Conservation (phyloP, 2,113 vertebrate species). For the Gobio gobio region DNA sequence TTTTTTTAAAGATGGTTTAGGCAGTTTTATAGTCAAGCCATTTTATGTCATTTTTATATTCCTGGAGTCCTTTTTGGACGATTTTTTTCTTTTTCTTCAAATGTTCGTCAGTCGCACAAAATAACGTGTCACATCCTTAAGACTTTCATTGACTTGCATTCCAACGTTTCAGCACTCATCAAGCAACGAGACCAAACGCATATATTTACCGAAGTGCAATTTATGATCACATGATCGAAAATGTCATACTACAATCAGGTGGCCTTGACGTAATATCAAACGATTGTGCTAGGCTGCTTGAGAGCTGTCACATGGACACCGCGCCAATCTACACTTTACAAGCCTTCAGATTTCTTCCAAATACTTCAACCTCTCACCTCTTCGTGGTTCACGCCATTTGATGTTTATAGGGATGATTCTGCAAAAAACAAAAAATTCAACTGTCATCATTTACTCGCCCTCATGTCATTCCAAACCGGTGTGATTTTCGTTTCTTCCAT, state of each 20-base stretch:
- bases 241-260: background rate
- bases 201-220: slow-evolving; percentile 22
- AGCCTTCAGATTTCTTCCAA: slow-evolving; percentile 2
- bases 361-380: slow-evolving; percentile 14
- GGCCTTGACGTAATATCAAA: background rate
- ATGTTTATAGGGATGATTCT: background rate
- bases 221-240: background rate
- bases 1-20: background rate
- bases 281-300: background rate
- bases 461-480: background rate
- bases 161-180: slow-evolving; percentile 6
- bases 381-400: background rate
- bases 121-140: background rate
- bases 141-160: background rate
- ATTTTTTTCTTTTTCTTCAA: too few relatives aligned
- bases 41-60: slow-evolving; percentile 33
- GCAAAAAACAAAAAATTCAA: background rate
- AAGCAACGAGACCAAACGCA: slow-evolving; percentile 37
- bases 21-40: background rate
- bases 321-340: background rate
- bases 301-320: background rate
- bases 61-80: background rate
- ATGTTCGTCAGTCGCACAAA: background rate
- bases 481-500: background rate
- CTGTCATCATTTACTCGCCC: background rate